These are phyloP conservation scores for Sebastes diploproa DNA, from an alignment of 2,797 vertebrate genomes.

Conservation along the genomic window DNA sequence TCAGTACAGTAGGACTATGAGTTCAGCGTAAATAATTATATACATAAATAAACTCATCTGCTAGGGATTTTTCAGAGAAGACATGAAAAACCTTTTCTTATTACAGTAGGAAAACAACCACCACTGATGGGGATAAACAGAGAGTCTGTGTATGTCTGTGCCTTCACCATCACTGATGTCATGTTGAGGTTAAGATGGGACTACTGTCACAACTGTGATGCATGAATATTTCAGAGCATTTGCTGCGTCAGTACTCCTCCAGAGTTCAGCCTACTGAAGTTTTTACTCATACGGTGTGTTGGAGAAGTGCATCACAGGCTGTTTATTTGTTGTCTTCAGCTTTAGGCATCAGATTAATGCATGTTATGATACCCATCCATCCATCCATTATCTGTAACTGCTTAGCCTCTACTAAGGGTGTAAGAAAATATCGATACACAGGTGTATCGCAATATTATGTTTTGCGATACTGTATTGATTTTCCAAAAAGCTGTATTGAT, in stretches of 20 bases:
- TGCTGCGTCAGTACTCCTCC: conserved; percentile 40
- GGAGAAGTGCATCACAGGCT: not conserved
- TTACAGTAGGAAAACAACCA: not conserved
- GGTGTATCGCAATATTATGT: too few species aligned
- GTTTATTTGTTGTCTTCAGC: not conserved
- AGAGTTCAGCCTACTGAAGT: conserved; percentile 21
- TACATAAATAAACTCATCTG: conserved; percentile 35
- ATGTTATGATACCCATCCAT: not conserved
- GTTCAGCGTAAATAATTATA: conserved; percentile 29
- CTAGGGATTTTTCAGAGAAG: conserved; percentile 7
- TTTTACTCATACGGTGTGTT: not conserved
- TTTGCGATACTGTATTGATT: too few species aligned
- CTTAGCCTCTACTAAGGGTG: not conserved
- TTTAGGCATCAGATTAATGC: not conserved
- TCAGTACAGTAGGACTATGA: conserved; percentile 14
- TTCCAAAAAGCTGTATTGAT: too few species aligned
- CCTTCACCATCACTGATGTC: conserved; percentile 8
- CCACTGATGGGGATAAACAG: conserved; percentile 13
- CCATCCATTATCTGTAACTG: not conserved
- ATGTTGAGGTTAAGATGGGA: conserved; percentile 42
- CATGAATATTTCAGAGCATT: conserved; percentile 46
- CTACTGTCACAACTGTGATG: conserved; percentile 42
- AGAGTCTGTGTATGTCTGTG: not conserved
- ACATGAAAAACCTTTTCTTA: conserved; percentile 33
- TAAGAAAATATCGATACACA: too few species aligned